These are phyloP conservation scores for Tenthredo amoena DNA, from an alignment of 2,888 invertebrate species.

Conservation along the genomic window DNA sequence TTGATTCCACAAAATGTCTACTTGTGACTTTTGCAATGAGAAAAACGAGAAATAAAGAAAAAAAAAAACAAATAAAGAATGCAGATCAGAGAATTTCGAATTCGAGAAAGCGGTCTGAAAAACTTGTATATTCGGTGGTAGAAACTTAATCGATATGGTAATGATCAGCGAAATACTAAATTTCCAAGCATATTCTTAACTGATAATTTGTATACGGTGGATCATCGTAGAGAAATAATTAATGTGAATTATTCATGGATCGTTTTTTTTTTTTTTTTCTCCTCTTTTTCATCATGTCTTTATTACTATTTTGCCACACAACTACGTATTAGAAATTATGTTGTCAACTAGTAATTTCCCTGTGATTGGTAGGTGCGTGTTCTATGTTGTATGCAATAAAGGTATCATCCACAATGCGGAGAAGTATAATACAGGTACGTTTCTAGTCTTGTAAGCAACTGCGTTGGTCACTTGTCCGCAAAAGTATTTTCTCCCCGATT, in stretches of 20 bases:
- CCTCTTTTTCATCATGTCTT: background rate
- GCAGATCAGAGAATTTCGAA: background rate
- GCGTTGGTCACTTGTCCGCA: slow-evolving; percentile 24
- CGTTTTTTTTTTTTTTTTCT: slow-evolving; percentile 1
- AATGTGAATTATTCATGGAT: slow-evolving; percentile 16
- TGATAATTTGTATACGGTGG: background rate
- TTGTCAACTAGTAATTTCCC: slow-evolving; percentile 38
- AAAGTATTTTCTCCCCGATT: slow-evolving; percentile 26
- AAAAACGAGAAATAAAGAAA: background rate
- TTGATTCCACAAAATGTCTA: background rate
- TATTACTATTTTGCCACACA: background rate
- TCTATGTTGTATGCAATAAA: background rate
- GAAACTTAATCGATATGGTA: background rate
- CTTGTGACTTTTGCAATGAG: background rate
- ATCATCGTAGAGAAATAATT: slow-evolving; percentile 14
- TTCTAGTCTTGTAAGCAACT: background rate
- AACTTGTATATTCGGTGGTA: background rate
- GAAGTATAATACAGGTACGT: background rate
- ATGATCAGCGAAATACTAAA: background rate
- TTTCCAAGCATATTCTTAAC: background rate
- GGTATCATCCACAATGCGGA: background rate
- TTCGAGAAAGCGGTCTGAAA: background rate
- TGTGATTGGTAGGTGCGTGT: slow-evolving; percentile 39
- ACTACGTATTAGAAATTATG: slow-evolving; percentile 32
- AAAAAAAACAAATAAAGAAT: no score